A percentile compares a stretch with the other conserved stretches of the same genome.
Conservation (phyloP, 2,113 vertebrate species). For the Ceyx margarethae region DNA sequence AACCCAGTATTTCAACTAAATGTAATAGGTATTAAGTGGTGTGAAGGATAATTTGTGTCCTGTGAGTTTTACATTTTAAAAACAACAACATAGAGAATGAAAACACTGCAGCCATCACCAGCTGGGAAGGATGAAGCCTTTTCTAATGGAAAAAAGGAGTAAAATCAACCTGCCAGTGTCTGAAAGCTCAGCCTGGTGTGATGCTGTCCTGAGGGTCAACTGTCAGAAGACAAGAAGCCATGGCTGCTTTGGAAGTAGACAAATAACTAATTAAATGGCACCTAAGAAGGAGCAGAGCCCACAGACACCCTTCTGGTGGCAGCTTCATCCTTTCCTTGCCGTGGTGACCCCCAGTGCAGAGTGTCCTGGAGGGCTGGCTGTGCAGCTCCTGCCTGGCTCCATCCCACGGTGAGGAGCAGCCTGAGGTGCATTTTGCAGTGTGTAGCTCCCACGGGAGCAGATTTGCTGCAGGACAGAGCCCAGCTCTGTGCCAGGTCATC, state of each 20-base stretch:
- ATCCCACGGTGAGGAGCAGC: no score
- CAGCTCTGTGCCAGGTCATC: neutral
- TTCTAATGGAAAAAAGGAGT: neutral
- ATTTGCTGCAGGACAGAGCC: neutral
- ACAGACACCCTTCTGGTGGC: no score
- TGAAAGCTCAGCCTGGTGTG: neutral
- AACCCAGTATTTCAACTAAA: neutral
- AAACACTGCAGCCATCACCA: accelerated
- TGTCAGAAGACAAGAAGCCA: neutral
- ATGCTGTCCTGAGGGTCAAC: neutral
- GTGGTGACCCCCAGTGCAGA: no score
- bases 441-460: neutral
- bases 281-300: no score
- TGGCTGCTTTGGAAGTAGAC: neutral
- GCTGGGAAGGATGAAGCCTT: neutral
- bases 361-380: no score
- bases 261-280: no score
- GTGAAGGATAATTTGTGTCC: neutral
- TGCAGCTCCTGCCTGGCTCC: no score
- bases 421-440: neutral
- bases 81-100: accelerated
- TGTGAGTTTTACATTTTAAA: neutral
- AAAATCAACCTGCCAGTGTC: neutral
- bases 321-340: no score
- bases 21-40: neutral